Evolutionary conservation across 2,797 vertebrate species (phyloP).

Genomic region (Acipenser ruthenus): DNA sequence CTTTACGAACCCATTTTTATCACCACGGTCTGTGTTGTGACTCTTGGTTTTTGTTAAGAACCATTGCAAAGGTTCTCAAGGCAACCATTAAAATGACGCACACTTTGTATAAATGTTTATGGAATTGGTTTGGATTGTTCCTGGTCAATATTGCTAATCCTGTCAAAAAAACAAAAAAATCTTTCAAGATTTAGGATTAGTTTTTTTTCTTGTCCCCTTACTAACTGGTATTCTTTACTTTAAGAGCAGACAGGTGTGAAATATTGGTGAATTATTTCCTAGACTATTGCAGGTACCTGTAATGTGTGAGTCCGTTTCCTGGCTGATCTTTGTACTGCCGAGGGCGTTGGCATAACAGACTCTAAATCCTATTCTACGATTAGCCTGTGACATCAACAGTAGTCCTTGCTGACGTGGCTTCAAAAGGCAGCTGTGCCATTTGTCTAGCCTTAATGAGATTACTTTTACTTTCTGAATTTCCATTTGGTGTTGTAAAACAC

Average conservation of each 20-base stretch:
- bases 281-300: neutral
- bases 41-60: too few relatives aligned
- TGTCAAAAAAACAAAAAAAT: slow-evolving; percentile 18
- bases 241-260: slow-evolving; percentile 1
- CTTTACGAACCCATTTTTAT: too few relatives aligned
- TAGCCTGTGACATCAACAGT: slow-evolving; percentile 20
- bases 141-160: slow-evolving; percentile 39
- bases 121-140: slow-evolving; percentile 33
- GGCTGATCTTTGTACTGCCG: neutral
- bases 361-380: slow-evolving; percentile 6
- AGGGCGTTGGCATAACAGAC: slow-evolving; percentile 1
- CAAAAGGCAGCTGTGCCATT: slow-evolving; percentile 22
- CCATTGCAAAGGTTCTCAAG: too few relatives aligned
- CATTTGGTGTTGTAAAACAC: too few relatives aligned
- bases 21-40: too few relatives aligned
- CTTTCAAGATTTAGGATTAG: slow-evolving; percentile 6
- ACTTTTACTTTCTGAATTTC: too few relatives aligned
- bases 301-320: neutral
- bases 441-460: too few relatives aligned
- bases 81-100: too few relatives aligned
- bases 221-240: slow-evolving; percentile 29
- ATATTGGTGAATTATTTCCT: slow-evolving; percentile 33
- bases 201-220: neutral
- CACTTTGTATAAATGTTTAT: too few relatives aligned
- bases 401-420: slow-evolving; percentile 22